Base-by-base conservation (phyloP, 2,797 vertebrate species). In the Bradypus variegatus region DNA sequence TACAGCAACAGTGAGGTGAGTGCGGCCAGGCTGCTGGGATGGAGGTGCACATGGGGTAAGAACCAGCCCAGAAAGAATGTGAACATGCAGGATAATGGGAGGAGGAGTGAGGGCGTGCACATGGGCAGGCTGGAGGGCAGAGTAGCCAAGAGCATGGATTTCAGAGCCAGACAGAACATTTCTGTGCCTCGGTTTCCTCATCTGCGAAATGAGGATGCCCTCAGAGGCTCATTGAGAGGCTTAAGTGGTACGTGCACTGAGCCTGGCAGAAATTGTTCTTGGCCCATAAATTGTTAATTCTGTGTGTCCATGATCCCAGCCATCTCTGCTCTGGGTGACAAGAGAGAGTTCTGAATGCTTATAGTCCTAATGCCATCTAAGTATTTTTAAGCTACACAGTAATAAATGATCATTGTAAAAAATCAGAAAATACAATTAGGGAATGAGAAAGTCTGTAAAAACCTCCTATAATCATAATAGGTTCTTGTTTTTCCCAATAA, bases 1-100 rank as follows among this genome's bases (percentile, higher is more conserved):
- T 99, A 99, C 97, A 99, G 99, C 98, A 99, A 99, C 97, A 98
- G 98, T 0, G 98, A 98, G 98, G 98, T 98, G 95, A 96, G 97
- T 67, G 13, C 0, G 1, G 12, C 2, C 31, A 1, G 21, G 65
- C 75, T 29, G 29, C 72, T 16, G 21, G 81, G 76, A 8, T 19
- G 48, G 14, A 12, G 27, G 55, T 19, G 21, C 0, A 0, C 48
- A 70, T 41, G 33, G 31, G 64, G 65, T 45, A 19, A 48, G 31
- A 72, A 62, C 27, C 50, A 10, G 12, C 75, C 11, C 19, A 75
- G 2, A 70, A 6, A 38, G 19, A 72, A 6, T 1, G 0, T 2
- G 50, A 8, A n/a, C 91, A 48, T 23, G 29, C 5, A 3, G 16
- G 38, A 11, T 33, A 0, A 29, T 5, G 64, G 38, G 55, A 85